These are phyloP conservation scores for Nemotelus pantherinus DNA, from an alignment of 2,888 invertebrate species.

Conservation along the genomic window DNA sequence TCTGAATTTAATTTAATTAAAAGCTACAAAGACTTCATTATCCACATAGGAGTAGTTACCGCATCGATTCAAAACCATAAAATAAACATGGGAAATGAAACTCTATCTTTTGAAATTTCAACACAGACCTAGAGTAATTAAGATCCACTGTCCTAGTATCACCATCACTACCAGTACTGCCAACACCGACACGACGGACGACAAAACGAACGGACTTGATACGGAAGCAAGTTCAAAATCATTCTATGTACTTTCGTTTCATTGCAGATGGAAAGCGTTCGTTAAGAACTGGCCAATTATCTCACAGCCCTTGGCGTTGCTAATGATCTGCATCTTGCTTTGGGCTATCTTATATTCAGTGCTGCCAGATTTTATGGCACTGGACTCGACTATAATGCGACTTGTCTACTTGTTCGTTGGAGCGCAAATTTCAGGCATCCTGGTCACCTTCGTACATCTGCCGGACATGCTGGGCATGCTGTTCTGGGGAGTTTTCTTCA, in stretches of 20 bases:
- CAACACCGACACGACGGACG: too few species aligned
- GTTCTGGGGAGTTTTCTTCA: constrained; percentile 68
- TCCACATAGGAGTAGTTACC: neutral
- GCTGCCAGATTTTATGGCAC: constrained; percentile 59
- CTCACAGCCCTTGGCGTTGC: constrained; percentile 61
- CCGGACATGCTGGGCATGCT: constrained; percentile 74
- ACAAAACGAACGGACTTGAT: too few species aligned
- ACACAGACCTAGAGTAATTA: neutral
- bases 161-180: neutral
- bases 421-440: constrained; percentile 60
- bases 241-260: constrained; percentile 19
- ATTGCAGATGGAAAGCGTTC: constrained; percentile 61
- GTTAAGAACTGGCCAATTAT: constrained; percentile 59
- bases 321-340: constrained; percentile 60
- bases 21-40: neutral
- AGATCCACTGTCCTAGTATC: neutral
- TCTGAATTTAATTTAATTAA: neutral
- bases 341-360: constrained; percentile 64
- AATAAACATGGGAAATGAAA: constrained; percentile 18
- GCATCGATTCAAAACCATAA: neutral
- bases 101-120: constrained; percentile 7
- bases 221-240: too few species aligned
- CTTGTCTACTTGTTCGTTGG: constrained; percentile 62
- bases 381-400: constrained; percentile 60
- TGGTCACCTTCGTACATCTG: constrained; percentile 59